Evolutionary conservation across 2,113 vertebrate species (phyloP).

Genomic region (Forbesichthys agassizii): DNA sequence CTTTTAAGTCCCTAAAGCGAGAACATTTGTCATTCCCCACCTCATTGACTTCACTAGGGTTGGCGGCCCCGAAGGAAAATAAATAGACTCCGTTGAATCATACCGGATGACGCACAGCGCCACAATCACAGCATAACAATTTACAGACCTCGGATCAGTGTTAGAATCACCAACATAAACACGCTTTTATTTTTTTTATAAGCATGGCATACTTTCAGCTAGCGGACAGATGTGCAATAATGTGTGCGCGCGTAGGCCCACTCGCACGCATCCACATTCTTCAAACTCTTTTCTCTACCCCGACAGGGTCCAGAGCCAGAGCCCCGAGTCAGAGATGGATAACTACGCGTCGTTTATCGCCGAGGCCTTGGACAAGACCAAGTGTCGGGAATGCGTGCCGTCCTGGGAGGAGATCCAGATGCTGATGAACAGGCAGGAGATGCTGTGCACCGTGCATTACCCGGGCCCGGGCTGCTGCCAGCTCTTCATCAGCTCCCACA

Average conservation of each 20-base stretch:
- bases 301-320: conserved; percentile 83
- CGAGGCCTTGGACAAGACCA: conserved; percentile 86
- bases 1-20: conserved; percentile 61
- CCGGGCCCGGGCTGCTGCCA: conserved; percentile 84
- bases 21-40: conserved; percentile 68
- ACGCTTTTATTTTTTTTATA: neutral
- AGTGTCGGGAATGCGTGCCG: conserved; percentile 87
- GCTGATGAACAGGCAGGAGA: conserved; percentile 86
- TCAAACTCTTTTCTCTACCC: neutral
- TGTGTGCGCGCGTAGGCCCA: neutral
- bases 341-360: conserved; percentile 90
- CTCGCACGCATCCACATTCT: neutral
- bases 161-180: conserved; percentile 24
- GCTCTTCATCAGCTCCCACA: conserved; percentile 91
- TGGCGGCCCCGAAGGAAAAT: conserved; percentile 61
- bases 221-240: conserved; percentile 10
- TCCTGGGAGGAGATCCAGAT: conserved; percentile 93
- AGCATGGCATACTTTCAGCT: conserved; percentile 22
- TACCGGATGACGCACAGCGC: conserved; percentile 49
- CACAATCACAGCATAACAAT: conserved; percentile 33
- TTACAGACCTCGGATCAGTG: conserved; percentile 38
- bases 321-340: conserved; percentile 86
- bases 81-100: conserved; percentile 39
- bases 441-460: conserved; percentile 87
- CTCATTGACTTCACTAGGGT: conserved; percentile 55